Base-by-base conservation (phyloP, 2,113 vertebrate genomes). In the Myotis lucifugus region DNA sequence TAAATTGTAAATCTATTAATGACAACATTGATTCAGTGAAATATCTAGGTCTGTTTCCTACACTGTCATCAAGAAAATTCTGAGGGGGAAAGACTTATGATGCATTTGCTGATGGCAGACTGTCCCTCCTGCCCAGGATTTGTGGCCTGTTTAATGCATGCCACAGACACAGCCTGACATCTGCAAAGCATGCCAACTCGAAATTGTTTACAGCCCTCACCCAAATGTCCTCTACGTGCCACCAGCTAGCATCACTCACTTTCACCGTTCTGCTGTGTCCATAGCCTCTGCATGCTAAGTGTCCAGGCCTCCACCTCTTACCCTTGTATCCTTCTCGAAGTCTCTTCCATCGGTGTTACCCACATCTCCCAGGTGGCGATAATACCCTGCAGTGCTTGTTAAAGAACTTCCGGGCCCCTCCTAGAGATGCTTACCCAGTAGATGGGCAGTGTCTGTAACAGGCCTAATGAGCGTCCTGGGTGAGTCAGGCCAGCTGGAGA, bases 1-100 rank as follows among this genome's bases (percentile, higher is more conserved):
- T 78, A 88, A 81, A 96, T 95, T 52, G 76, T 95, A 97, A 96
- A 84, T 40, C 48, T 95, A 50, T 67, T 67, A 78, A 92, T 78
- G 94, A 40, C 84, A 89, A 3, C 84, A 48, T 82, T 50, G 32
- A 87, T 9, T 93, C 79, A 14, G 0, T 21, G 21, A 37, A 88
- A 37, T 90, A 93, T 73, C 94, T 91, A 86, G 54, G 19, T 23
- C 37, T 90, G 54, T 88, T 93, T 95, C 67, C 56, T 85, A 34
- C 0, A 0, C 40, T 95, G 74, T 74, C 82, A 96, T 78, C 59
- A 86, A 59, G 91, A 91, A 93, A 95, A 78, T 83, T 96, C 88
- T 88, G 25, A 46, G 7, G 32, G 42, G 70, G 88, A 79, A 95
- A 97, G 94, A 97, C 94, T 93, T 92, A 95, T 50, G 96, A 95